These are phyloP conservation scores for crab-eating macaque (Macaca fascicularis) DNA, from an alignment of 2,113 vertebrate genomes.

Conservation along the genomic window DNA sequence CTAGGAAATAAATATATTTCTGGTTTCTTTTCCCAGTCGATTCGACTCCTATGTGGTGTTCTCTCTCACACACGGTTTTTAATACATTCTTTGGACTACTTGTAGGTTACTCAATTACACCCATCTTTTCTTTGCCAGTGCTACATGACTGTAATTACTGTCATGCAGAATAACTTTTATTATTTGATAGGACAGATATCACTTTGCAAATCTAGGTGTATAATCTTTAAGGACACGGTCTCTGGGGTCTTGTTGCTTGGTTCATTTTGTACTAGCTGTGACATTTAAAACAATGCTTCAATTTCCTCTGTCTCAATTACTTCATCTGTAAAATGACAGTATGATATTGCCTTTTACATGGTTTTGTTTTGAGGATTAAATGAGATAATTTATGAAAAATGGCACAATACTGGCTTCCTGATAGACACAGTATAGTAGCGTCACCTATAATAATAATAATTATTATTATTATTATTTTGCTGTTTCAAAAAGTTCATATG, in stretches of 20 bases:
- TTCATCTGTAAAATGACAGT: neutral
- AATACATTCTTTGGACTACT: neutral
- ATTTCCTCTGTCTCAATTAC: neutral
- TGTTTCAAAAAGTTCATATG: neutral
- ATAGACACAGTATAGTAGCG: neutral
- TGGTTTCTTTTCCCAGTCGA: neutral
- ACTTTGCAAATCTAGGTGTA: neutral
- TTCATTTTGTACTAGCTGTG: neutral
- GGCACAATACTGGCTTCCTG: neutral
- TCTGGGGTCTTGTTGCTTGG: neutral
- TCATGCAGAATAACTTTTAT: neutral
- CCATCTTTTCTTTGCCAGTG: neutral
- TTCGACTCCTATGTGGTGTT: accelerated
- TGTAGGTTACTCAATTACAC: neutral
- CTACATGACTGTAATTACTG: neutral
- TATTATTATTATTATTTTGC: neutral
- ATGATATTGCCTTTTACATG: neutral
- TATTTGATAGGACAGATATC: neutral
- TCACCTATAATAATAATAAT: neutral
- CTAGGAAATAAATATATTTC: neutral
- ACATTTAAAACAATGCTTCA: neutral
- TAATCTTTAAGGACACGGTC: neutral
- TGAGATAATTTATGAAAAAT: neutral
- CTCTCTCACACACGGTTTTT: neutral
- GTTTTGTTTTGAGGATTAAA: neutral